Evolutionary conservation across 1,140 invertebrate genomes (phyloP).

Genomic region (Chionoecetes opilio): DNA sequence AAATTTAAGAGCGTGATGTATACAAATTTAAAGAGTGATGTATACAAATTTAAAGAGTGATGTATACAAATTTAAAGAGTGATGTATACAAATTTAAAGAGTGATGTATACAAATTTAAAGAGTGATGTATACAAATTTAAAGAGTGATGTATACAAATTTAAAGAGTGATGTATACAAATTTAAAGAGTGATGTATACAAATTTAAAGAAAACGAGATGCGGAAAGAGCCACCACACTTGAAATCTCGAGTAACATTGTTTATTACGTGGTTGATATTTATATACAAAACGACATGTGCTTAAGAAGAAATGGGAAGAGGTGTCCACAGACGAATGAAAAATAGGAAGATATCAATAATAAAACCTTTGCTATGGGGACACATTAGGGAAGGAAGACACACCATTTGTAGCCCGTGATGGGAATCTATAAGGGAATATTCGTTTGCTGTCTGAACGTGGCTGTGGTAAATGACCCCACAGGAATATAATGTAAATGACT

Average conservation of each 20-base stretch:
- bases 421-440: not conserved
- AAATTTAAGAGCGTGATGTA: not conserved
- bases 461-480: not conserved
- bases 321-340: not conserved
- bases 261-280: too few species aligned
- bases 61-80: not conserved
- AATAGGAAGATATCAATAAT: not conserved
- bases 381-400: not conserved
- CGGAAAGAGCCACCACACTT: too few species aligned
- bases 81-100: not conserved
- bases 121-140: not conserved
- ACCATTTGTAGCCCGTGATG: not conserved
- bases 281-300: too few species aligned
- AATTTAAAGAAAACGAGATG: too few species aligned
- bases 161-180: not conserved
- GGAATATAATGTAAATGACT: not conserved
- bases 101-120: too few species aligned
- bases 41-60: too few species aligned
- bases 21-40: not conserved
- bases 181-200: too few species aligned
- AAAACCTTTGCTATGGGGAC: not conserved
- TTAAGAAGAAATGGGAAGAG: too few species aligned
- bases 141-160: too few species aligned
- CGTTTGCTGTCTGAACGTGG: not conserved
- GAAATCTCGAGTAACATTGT: too few species aligned